These are phyloP conservation scores for Drusus annulatus DNA, from an alignment of 1,140 invertebrate species.

Conservation along the genomic window DNA sequence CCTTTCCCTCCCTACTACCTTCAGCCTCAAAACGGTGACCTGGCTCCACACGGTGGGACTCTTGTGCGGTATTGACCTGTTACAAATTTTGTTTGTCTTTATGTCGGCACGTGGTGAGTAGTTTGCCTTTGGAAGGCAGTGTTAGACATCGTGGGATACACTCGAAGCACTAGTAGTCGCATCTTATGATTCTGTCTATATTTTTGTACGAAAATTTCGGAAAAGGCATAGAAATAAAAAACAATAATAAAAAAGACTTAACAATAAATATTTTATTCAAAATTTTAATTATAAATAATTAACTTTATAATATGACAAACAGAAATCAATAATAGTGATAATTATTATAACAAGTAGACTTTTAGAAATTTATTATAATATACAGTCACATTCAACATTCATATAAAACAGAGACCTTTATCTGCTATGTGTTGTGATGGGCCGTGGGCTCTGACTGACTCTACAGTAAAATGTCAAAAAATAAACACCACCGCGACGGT, in stretches of 20 bases:
- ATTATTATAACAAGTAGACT: neutral
- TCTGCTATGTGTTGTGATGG: neutral
- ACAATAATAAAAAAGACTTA: neutral
- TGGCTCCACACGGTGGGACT: no score
- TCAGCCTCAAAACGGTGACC: no score
- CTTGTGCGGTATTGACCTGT: no score
- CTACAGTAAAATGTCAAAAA: constrained; percentile 18
- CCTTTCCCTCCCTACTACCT: no score
- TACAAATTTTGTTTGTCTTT: no score
- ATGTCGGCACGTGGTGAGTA: no score
- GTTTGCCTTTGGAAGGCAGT: no score
- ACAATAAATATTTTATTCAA: constrained; percentile 33
- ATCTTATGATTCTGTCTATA: no score
- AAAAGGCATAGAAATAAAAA: no score
- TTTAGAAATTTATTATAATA: neutral
- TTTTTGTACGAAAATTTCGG: no score
- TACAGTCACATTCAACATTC: constrained; percentile 2
- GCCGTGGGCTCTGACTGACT: neutral
- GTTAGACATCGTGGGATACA: no score
- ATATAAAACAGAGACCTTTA: neutral
- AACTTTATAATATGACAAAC: constrained; percentile 1
- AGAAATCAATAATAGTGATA: neutral
- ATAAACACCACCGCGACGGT: neutral
- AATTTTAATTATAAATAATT: constrained; percentile 14
- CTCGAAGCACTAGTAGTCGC: no score